Evolutionary conservation across 2,888 invertebrate species (phyloP).

Genomic region (Nasonia oneida): DNA sequence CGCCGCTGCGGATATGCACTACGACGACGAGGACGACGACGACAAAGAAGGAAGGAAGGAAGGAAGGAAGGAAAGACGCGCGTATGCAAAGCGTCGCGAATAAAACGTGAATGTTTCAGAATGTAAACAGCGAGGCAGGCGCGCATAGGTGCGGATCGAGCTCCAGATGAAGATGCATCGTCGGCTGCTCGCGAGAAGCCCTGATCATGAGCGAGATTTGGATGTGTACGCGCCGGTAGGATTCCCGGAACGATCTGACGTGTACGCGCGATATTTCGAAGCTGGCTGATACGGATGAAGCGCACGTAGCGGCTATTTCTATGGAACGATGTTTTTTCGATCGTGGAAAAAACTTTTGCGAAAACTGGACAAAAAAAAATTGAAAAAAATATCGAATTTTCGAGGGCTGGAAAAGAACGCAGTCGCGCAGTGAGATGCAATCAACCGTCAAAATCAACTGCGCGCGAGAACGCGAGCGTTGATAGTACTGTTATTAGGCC

Average conservation of each 20-base stretch:
- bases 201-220: not conserved
- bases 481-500: not conserved
- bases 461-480: not conserved
- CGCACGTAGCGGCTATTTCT: not conserved
- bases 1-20: slow-evolving; percentile 7
- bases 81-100: slow-evolving; percentile 62
- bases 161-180: slow-evolving; percentile 17
- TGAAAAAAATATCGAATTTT: not conserved
- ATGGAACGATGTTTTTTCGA: not conserved
- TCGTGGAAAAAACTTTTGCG: too few species aligned
- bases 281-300: not conserved
- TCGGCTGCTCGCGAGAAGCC: not conserved
- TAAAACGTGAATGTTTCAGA: slow-evolving; percentile 67
- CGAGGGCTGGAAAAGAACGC: not conserved
- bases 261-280: not conserved
- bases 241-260: not conserved
- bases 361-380: too few species aligned
- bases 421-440: not conserved
- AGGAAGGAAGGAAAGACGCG: slow-evolving; percentile 27
- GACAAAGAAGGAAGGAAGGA: not conserved
- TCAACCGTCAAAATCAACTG: not conserved
- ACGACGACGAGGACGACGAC: not conserved
- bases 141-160: not conserved
- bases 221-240: not conserved
- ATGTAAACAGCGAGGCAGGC: slow-evolving; percentile 61